These are phyloP conservation scores for Drosophila vallismaia DNA, from an alignment of 2,888 invertebrate genomes.

Conservation along the genomic window DNA sequence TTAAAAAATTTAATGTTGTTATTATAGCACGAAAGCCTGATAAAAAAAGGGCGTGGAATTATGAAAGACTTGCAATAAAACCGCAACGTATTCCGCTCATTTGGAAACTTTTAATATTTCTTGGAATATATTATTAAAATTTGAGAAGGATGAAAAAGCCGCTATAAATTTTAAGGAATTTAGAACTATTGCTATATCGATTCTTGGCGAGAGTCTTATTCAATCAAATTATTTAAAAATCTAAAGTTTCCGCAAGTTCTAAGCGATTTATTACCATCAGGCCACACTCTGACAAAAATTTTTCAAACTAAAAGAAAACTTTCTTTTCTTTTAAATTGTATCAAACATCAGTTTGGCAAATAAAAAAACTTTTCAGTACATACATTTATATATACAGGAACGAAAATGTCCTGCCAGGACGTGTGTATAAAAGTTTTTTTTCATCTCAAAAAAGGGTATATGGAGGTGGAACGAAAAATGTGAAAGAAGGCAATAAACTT, in stretches of 20 bases:
- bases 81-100: slow-evolving; percentile 5
- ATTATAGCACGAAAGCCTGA: slow-evolving; percentile 40
- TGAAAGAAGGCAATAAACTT: slow-evolving; percentile 64
- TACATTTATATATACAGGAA: slow-evolving; percentile 9
- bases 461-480: slow-evolving; percentile 19
- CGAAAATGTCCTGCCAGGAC: slow-evolving; percentile 51
- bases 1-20: slow-evolving; percentile 60
- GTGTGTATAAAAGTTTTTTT: slow-evolving; percentile 60
- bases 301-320: slow-evolving; percentile 35
- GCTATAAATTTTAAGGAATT: background rate
- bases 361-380: slow-evolving; percentile 64
- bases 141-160: background rate
- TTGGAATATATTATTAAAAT: background rate
- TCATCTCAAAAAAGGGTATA: background rate
- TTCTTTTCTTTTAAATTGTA: slow-evolving; percentile 16
- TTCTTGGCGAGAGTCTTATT: background rate
- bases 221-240: slow-evolving; percentile 5
- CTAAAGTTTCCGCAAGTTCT: slow-evolving; percentile 5
- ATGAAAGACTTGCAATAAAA: slow-evolving; percentile 7
- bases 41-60: slow-evolving; percentile 25
- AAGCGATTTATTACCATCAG: slow-evolving; percentile 30
- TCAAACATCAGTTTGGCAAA: slow-evolving; percentile 27
- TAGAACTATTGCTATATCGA: background rate
- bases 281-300: slow-evolving; percentile 43
- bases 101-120: background rate